Percentiles rank a stretch among this genome's conserved stretches.
These are phyloP conservation scores for Sander lucioperca DNA, from an alignment of 2,113 vertebrate genomes.

Conservation along the genomic window DNA sequence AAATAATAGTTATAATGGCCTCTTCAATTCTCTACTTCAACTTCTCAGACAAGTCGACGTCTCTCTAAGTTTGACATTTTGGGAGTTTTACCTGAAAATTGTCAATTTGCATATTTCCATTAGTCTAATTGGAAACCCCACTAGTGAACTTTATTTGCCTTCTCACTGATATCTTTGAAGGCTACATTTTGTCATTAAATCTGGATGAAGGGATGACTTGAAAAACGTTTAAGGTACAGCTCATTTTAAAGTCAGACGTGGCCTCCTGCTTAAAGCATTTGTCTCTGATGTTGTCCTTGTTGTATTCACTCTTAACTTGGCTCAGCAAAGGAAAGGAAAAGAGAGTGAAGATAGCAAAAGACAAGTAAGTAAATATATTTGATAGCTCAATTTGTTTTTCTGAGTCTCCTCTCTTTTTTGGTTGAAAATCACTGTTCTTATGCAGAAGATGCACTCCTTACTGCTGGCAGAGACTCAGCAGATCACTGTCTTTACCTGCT, in stretches of 20 bases:
- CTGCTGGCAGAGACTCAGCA: neutral
- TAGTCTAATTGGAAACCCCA: slow-evolving; percentile 8
- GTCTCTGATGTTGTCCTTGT: slow-evolving; percentile 47
- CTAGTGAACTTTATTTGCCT: neutral
- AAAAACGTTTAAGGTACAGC: neutral
- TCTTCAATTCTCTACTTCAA: neutral
- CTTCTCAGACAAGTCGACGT: neutral
- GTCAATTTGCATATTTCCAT: slow-evolving; percentile 21
- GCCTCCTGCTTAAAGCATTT: slow-evolving; percentile 4
- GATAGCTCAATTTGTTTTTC: neutral
- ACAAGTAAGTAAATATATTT: slow-evolving; percentile 74
- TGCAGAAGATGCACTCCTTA: neutral
- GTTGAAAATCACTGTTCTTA: neutral
- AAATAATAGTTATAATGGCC: neutral
- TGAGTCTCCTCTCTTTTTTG: neutral
- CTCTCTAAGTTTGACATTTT: slow-evolving; percentile 7
- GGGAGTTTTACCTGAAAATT: neutral
- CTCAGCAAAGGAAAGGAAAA: slow-evolving; percentile 85
- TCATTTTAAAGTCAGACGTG: slow-evolving; percentile 2
- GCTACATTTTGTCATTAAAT: slow-evolving; percentile 7
- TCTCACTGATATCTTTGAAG: slow-evolving; percentile 16
- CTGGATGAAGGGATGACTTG: neutral
- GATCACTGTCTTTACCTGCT: slow-evolving; percentile 2
- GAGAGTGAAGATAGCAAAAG: slow-evolving; percentile 54
- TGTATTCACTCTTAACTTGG: slow-evolving; percentile 16